Percentiles rank a stretch among this genome's conserved stretches.
Conservation (phyloP, 2,888 invertebrate species). For the Steinernema carpocapsae region DNA sequence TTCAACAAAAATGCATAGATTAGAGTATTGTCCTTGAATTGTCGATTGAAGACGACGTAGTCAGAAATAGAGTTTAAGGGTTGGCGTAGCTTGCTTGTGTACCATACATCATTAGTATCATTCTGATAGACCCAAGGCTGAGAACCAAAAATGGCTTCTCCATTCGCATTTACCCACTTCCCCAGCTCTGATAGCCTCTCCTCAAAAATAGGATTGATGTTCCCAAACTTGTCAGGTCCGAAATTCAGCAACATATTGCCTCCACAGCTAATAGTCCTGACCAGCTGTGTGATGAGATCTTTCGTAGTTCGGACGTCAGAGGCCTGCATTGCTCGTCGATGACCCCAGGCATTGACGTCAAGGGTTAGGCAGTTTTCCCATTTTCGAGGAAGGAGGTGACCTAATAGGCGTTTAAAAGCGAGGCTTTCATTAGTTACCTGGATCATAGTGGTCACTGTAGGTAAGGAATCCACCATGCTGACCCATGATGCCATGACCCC, state of each 20-base stretch:
- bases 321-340: slow-evolving; percentile 69
- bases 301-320: slow-evolving; percentile 53
- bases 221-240: slow-evolving; percentile 71
- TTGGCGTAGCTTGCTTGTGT: slow-evolving; percentile 53
- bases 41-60: slow-evolving; percentile 44
- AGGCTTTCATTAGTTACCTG: too few species aligned
- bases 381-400: slow-evolving; percentile 69
- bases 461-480: slow-evolving; percentile 88
- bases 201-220: slow-evolving; percentile 71
- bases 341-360: slow-evolving; percentile 72
- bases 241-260: slow-evolving; percentile 68
- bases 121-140: slow-evolving; percentile 72
- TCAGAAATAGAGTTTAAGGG: not conserved
- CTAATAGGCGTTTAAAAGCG: too few species aligned
- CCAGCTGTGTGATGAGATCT: slow-evolving; percentile 57
- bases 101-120: slow-evolving; percentile 71
- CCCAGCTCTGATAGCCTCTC: slow-evolving; percentile 71
- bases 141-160: slow-evolving; percentile 71
- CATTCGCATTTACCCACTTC: slow-evolving; percentile 70
- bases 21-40: slow-evolving; percentile 51
- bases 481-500: slow-evolving; percentile 83
- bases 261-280: slow-evolving; percentile 62
- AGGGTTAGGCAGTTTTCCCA: slow-evolving; percentile 73
- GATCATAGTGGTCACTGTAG: slow-evolving; percentile 81
- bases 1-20: slow-evolving; percentile 64